Evolutionary conservation across 2,888 invertebrate species (phyloP), one percentile per base, ranked within the genome.

Genomic region (Euproctis similis): DNA sequence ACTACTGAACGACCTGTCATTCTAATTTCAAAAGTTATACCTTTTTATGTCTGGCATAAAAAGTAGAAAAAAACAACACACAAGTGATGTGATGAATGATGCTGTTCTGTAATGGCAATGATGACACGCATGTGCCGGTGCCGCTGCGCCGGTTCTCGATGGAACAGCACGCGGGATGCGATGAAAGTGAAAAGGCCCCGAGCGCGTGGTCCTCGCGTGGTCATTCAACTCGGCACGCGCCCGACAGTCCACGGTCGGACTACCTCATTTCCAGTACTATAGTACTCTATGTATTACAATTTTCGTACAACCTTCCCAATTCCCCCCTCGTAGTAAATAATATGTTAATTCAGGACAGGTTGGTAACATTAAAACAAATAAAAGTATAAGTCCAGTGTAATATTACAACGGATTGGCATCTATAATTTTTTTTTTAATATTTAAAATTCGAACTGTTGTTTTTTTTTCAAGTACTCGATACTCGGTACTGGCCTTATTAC

Each of bases 201-300:
- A 65, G 61, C 60, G 59, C 55, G 42, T 59, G 54, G 72, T 73
- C 77, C 78, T n/a, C 76, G 72, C 58, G 55, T 80, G 82, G 82
- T 84, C 82, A 77, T 82, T 84, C 80, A 82, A 82, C 82, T 67
- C 81, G 78, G 82, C 82, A 82, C 82, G 82, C 82, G 81, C 74
- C 73, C 64, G 62, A 66, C 12, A 27, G 61, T 66, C 66, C 64
- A 64, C 56, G 49, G 44, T 64, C 56, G 49, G 44, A 42, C 53
- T 48, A 55, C 67, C 59, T 62, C 46, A 53, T 61, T 61, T 55
- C 54, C 63, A 42, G 52, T 57, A 59, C 61, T 68, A 58, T 59
- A 55, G 64, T 54, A 64, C 53, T 19, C 8, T 17, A 8, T 17
- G n/a, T 4, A 46, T 58, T 64, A 57, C 55, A 51, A 33, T 36